Conservation (phyloP, 2,113 vertebrate genomes). For the Carlito syrichta region DNA sequence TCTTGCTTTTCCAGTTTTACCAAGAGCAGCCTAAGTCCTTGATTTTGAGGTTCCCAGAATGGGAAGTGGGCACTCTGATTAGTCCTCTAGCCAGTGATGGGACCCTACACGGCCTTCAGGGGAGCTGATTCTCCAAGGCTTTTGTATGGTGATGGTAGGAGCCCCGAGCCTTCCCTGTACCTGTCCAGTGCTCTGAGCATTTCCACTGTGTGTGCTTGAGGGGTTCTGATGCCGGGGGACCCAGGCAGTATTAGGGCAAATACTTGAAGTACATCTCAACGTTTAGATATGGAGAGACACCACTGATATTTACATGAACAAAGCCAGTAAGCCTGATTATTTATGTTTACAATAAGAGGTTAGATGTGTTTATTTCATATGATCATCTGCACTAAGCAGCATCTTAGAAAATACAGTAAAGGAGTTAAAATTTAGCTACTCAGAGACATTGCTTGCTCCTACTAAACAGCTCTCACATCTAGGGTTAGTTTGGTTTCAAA, state of each 20-base stretch:
- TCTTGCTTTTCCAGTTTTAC: background rate
- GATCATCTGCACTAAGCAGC: slow-evolving; percentile 7
- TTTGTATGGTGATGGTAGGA: background rate
- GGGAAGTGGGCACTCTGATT: background rate
- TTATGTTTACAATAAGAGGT: background rate
- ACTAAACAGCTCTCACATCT: background rate
- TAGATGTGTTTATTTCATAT: background rate
- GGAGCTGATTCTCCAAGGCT: background rate
- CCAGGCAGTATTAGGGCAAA: background rate
- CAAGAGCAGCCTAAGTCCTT: background rate
- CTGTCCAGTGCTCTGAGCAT: background rate
- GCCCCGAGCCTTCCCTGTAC: background rate
- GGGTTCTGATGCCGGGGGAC: background rate
- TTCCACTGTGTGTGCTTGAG: background rate
- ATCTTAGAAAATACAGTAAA: background rate
- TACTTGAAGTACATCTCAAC: background rate
- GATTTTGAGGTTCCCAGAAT: background rate
- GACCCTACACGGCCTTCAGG: background rate
- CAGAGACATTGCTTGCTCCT: background rate
- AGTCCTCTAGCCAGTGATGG: background rate
- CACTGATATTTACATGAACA: background rate
- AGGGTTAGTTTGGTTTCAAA: background rate
- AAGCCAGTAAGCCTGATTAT: background rate
- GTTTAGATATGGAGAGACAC: background rate
- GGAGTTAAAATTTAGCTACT: background rate